These are phyloP conservation scores for Agapetus fuscipes DNA, from an alignment of 2,888 invertebrate genomes.

Conservation along the genomic window DNA sequence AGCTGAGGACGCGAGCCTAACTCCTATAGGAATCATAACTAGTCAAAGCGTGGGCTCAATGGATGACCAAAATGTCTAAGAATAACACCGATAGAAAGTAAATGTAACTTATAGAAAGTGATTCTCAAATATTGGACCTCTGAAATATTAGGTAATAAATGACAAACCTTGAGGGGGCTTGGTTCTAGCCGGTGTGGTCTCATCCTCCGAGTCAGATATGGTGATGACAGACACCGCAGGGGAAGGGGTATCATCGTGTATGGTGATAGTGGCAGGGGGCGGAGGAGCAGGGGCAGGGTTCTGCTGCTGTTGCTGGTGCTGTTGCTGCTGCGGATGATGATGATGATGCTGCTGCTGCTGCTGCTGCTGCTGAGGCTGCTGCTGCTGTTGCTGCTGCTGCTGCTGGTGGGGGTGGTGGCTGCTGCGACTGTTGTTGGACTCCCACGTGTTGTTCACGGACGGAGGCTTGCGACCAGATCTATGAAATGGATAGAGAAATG, in stretches of 20 bases:
- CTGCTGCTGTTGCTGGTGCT: conserved; percentile 23
- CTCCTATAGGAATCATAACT: too few species aligned
- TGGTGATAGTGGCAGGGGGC: conserved; percentile 82
- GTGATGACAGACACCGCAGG: conserved; percentile 93
- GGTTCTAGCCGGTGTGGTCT: conserved; percentile 34
- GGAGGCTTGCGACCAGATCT: conserved; percentile 20
- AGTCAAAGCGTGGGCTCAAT: too few species aligned
- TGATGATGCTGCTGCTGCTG: conserved; percentile 16
- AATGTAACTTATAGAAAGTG: too few species aligned
- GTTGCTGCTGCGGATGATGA: conserved; percentile 23
- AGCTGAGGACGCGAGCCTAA: too few species aligned
- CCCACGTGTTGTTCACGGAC: conserved; percentile 13
- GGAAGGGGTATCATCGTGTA: conserved; percentile 91
- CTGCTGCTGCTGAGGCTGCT: conserved; percentile 22
- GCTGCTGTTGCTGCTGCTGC: conserved; percentile 19
- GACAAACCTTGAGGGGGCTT: conserved; percentile 7
- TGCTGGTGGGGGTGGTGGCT: neutral
- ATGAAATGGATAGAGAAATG: neutral
- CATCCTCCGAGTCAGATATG: conserved; percentile 92
- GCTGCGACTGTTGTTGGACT: conserved; percentile 1
- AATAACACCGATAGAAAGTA: too few species aligned
- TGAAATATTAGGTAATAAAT: too few species aligned
- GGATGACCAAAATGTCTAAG: too few species aligned
- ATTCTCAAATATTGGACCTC: too few species aligned
- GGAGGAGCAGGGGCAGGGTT: conserved; percentile 26